Evolutionary conservation across 2,113 vertebrate species (phyloP).

Genomic region (Isurus oxyrinchus): DNA sequence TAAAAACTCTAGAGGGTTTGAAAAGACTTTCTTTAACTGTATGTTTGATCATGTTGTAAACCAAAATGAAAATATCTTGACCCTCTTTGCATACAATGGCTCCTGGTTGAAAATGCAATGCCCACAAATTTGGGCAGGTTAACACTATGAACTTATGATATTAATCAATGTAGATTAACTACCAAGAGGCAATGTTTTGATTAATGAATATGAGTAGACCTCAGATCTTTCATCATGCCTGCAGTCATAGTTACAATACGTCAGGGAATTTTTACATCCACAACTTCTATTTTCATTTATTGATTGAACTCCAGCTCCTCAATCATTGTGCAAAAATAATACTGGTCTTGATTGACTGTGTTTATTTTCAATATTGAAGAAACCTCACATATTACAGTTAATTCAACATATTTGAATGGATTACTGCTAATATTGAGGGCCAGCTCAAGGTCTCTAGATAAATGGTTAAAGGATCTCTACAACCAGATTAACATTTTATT

Average conservation of each 20-base stretch:
- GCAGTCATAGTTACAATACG: slow-evolving; percentile 36
- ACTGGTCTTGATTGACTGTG: slow-evolving; percentile 24
- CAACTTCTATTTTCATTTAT: slow-evolving; percentile 35
- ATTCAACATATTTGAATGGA: slow-evolving; percentile 24
- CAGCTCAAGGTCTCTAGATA: neutral
- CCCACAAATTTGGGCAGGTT: slow-evolving; percentile 28
- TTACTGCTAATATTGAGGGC: slow-evolving; percentile 11
- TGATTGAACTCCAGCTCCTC: slow-evolving; percentile 29
- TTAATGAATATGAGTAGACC: slow-evolving; percentile 31
- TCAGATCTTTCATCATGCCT: slow-evolving; percentile 29
- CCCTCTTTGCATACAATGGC: neutral
- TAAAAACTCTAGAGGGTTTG: neutral
- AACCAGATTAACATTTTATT: slow-evolving; percentile 17
- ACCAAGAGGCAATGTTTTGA: slow-evolving; percentile 24
- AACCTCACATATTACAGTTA: slow-evolving; percentile 24
- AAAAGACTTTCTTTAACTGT: neutral
- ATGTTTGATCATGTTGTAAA: too few species aligned
- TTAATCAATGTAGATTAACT: slow-evolving; percentile 36
- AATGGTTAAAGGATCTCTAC: neutral
- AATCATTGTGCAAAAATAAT: slow-evolving; percentile 32
- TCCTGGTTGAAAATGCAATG: slow-evolving; percentile 11
- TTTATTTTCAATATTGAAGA: slow-evolving; percentile 34
- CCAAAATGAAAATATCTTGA: neutral
- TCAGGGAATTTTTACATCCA: slow-evolving; percentile 34
- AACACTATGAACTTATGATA: slow-evolving; percentile 27